phyloP scores from a whole-genome alignment of 2,888 invertebrate species.

The Villa cingulata region DNA sequence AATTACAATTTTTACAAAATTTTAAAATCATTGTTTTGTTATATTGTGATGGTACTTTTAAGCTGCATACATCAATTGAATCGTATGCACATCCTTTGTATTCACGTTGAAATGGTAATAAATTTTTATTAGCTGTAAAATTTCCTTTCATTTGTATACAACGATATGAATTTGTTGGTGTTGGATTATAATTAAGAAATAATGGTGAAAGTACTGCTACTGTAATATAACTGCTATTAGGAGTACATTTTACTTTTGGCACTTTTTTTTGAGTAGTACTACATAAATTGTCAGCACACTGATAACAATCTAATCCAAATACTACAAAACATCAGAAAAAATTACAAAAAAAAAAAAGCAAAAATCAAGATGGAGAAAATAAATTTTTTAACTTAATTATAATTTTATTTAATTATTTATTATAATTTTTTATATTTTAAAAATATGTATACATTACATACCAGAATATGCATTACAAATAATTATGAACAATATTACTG shows the following conservation, averaged over 20 bases:
- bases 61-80: neutral
- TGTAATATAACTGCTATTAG: neutral
- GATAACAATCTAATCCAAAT: neutral
- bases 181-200: neutral
- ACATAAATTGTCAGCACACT: neutral
- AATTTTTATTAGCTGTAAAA: neutral
- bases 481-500: no score
- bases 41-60: neutral
- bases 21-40: neutral
- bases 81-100: neutral
- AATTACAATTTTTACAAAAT: neutral
- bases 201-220: neutral
- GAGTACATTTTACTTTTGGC: neutral
- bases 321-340: neutral
- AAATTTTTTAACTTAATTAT: neutral
- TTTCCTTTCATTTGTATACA: neutral
- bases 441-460: no score
- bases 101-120: neutral
- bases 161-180: neutral
- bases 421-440: no score
- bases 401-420: no score
- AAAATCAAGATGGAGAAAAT: neutral
- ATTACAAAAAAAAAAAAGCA: neutral
- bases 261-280: neutral
- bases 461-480: no score